A percentile compares a stretch with the other conserved stretches of the same genome.
These are phyloP conservation scores for Drosophila neonasuta DNA, from an alignment of 2,888 invertebrate species.

Conservation along the genomic window DNA sequence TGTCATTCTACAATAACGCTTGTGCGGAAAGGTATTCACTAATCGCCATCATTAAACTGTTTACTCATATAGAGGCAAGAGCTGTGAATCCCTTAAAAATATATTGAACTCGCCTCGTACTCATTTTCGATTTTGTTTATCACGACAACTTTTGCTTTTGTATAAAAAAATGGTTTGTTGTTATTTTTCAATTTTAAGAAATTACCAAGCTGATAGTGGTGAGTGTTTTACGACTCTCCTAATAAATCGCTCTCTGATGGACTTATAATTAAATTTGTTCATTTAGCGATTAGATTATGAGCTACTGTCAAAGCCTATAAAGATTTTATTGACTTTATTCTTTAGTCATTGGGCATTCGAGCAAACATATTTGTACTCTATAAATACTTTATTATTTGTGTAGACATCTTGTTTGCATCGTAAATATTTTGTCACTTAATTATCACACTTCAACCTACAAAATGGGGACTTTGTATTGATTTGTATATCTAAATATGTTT, in stretches of 20 bases:
- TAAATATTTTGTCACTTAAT: not conserved
- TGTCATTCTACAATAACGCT: slow-evolving; percentile 22
- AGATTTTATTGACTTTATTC: slow-evolving; percentile 7
- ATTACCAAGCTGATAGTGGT: slow-evolving; percentile 60
- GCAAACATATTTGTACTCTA: not conserved
- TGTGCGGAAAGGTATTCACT: slow-evolving; percentile 31
- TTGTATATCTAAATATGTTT: not conserved
- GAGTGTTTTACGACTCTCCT: slow-evolving; percentile 53
- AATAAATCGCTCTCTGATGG: slow-evolving; percentile 59
- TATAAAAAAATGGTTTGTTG: slow-evolving; percentile 6
- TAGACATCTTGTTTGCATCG: too few species aligned
- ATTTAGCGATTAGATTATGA: slow-evolving; percentile 53
- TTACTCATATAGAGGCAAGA: not conserved
- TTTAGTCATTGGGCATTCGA: not conserved
- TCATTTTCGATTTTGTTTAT: slow-evolving; percentile 29
- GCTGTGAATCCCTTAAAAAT: slow-evolving; percentile 15
- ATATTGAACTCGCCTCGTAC: slow-evolving; percentile 25
- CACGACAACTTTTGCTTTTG: slow-evolving; percentile 20
- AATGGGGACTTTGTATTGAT: not conserved
- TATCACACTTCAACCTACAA: not conserved
- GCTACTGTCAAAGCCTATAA: slow-evolving; percentile 3
- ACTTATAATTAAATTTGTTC: slow-evolving; percentile 56
- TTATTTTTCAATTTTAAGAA: slow-evolving; percentile 15
- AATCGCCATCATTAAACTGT: slow-evolving; percentile 15
- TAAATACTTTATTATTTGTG: not conserved